Base-by-base conservation (phyloP, 2,888 invertebrate genomes). In the Arctia plantaginis region DNA sequence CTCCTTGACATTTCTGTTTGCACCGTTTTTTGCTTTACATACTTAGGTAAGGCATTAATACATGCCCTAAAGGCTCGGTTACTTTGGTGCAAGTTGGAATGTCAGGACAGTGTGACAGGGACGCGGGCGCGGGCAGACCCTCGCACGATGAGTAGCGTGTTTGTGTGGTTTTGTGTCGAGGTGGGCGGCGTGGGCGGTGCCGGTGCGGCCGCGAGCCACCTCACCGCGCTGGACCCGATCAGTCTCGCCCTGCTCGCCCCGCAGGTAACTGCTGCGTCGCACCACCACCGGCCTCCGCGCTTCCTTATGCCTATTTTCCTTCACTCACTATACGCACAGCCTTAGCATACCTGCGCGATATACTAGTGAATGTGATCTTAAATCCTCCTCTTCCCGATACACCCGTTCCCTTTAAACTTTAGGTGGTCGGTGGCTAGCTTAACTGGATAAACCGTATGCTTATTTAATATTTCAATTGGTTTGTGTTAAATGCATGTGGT, bases 91-190 rank as follows among this genome's bases (percentile, higher is more conserved):
- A 90, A 87, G 90, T 90, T 90, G 90, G 84, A 90, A 90, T 87
- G 89, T 87, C 88, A 91, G 88, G 87, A 88, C 74, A 75, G 82
- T 82, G 83, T 86, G 86, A 30, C 83, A 85, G 80, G 80, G 87
- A 85, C 85, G 89, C 88, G 86, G 87, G 87, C 83, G 86, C 80
- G 80, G 80, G 76, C 75, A 75, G 76, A 87, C 87, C 89, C 91
- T 90, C 92, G 93, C 94, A 94, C 94, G 93, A 93, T 94, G 92
- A 95, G 95, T 95, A 95, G 94, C 94, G 95, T 93, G 91, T 95
- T 93, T 95, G 94, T 95, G 94, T 95, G 95, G 94, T 95, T 94
- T 93, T 96, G 96, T 96, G 95, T 96, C 93, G 96, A 96, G 96
- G 96, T 96, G 95, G 96, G 96, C 91, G 96, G 96, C 94, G 92